Evolutionary conservation across 2,113 vertebrate genomes (phyloP).

Genomic region (Phyllostomus discolor): DNA sequence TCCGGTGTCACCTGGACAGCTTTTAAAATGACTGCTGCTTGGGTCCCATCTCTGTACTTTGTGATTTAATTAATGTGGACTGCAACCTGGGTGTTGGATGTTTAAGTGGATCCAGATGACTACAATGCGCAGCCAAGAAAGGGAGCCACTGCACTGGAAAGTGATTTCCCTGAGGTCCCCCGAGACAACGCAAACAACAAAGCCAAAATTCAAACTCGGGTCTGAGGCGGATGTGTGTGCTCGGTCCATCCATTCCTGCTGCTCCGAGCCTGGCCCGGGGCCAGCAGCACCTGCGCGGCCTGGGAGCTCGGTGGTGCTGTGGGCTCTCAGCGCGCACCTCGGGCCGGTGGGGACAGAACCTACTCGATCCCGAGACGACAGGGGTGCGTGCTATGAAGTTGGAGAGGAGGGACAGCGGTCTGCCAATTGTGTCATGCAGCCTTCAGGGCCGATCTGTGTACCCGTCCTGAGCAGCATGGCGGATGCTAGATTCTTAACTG

Average conservation of each 20-base stretch:
- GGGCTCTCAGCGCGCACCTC: background rate
- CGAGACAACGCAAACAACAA: background rate
- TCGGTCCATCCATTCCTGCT: background rate
- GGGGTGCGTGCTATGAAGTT: background rate
- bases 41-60: background rate
- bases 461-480: background rate
- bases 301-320: background rate
- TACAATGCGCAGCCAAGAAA: background rate
- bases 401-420: background rate
- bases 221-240: background rate
- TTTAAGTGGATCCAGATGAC: background rate
- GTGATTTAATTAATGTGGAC: background rate
- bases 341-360: background rate
- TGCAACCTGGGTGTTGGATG: too few species aligned
- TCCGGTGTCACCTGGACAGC: background rate
- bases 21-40: background rate
- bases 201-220: background rate
- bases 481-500: background rate
- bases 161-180: background rate
- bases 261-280: background rate
- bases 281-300: background rate
- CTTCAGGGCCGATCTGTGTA: background rate
- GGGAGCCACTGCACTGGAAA: background rate
- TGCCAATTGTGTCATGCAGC: background rate
- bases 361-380: background rate